A percentile compares a stretch with the other conserved stretches of the same genome.
Conservation (phyloP, 23 tunicate species). For the Oikopleura dioica region DNA sequence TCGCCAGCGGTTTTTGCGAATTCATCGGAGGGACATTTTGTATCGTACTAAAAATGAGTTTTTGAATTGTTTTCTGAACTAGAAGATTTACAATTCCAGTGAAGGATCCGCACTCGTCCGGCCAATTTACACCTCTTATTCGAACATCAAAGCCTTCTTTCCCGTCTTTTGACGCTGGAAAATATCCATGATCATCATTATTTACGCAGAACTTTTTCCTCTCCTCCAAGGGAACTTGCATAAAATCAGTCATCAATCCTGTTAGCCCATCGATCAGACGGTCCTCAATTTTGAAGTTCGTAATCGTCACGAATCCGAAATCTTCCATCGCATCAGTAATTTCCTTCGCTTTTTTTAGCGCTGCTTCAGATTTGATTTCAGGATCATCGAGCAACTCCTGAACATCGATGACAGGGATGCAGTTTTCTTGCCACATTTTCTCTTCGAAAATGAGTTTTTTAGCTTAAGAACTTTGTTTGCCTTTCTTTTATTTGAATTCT, state of each 20-base stretch:
- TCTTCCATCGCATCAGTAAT: background rate
- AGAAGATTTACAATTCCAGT: too few relatives aligned
- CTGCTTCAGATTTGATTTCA: background rate
- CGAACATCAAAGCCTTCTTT: slow-evolving; percentile 11
- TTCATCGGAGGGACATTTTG: too few relatives aligned
- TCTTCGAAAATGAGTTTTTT: too few relatives aligned
- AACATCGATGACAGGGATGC: too few relatives aligned
- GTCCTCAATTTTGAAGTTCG: background rate
- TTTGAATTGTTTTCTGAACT: too few relatives aligned
- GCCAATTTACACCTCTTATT: slow-evolving; percentile 3
- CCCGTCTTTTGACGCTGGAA: background rate
- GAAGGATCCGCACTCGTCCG: background rate
- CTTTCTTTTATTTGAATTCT: too few relatives aligned
- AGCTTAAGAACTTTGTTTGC: too few relatives aligned
- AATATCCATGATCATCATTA: slow-evolving; percentile 10
- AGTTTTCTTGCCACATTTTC: too few relatives aligned
- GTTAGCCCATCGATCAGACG: background rate
- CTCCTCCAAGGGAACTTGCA: background rate
- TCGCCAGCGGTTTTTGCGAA: too few relatives aligned
- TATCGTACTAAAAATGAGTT: too few relatives aligned
- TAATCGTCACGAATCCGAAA: background rate
- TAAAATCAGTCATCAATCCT: background rate
- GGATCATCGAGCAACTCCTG: too few relatives aligned
- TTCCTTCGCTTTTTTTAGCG: background rate
- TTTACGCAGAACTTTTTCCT: background rate